Evolutionary conservation across 2,888 invertebrate genomes (phyloP), one percentile per base, ranked within the genome.

Genomic region (Ochropleura leucogaster): DNA sequence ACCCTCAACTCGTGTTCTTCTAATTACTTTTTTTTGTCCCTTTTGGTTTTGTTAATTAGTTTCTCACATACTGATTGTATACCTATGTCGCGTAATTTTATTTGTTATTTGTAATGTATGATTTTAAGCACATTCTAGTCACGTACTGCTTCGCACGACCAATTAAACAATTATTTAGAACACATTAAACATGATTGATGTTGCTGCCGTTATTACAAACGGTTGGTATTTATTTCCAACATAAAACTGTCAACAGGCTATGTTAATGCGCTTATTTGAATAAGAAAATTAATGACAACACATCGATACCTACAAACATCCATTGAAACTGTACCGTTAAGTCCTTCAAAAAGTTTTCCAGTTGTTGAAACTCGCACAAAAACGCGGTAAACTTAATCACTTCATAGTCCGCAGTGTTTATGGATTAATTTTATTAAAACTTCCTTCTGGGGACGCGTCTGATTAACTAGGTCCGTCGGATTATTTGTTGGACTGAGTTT

Each of bases 401-500:
- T 91, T 88, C 68, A 89, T 87, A 87, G 80, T 82, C 85, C 84
- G 83, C 72, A 75, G 78, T 77, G 79, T 87, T 80, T 84, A 74
- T 83, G 77, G 85, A 87, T 83, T 76, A 84, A 80, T 88, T 88
- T 79, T 77, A 83, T 82, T 82, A 82, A 76, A 91, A 90, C 89
- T 90, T 89, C 82, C 77, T 85, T 81, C 80, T 77, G 72, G 77
- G 77, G 82, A 82, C 90, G 83, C 85, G 82, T 84, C 74, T 84
- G 86, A 89, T 88, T 89, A 91, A 91, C 90, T 89, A 90, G 87
- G 85, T 86, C 87, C 89, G 87, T 84, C 85, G 88, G 86, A 80
- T 87, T 90, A 89, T 91, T 92, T 91, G 90, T 92, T 91, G 88
- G 87, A 87, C 83, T 88, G 89, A 90, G 90, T 93, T 93, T 93